A percentile compares a stretch with the other conserved stretches of the same genome.
These are phyloP conservation scores for Leontocebus nigricollis DNA, from an alignment of 2,797 vertebrate species.

Conservation along the genomic window DNA sequence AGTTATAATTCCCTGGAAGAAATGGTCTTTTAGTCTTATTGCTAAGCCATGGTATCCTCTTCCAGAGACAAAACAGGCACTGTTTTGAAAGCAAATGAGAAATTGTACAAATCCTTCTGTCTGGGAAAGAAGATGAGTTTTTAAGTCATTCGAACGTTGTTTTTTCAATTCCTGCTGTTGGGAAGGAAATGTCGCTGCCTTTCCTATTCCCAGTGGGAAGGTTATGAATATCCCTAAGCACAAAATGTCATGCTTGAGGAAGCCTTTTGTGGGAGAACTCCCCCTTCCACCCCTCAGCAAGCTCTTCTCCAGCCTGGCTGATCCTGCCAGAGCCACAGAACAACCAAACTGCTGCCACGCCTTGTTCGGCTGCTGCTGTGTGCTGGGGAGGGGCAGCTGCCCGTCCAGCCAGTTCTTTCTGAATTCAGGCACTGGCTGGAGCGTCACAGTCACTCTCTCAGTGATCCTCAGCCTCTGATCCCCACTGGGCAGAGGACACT, in stretches of 20 bases:
- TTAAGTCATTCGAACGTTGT: neutral
- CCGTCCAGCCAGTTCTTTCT: fast-evolving
- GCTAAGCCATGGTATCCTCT: neutral
- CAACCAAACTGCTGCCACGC: fast-evolving
- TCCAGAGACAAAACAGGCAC: neutral
- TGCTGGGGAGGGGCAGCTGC: neutral
- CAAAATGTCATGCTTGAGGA: fast-evolving
- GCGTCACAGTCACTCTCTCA: fast-evolving
- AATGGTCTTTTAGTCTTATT: neutral
- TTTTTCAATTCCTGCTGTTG: neutral
- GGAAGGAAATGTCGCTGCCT: neutral
- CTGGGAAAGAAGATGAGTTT: neutral
- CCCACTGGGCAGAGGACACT: neutral
- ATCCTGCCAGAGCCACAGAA: neutral
- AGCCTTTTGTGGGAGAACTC: neutral
- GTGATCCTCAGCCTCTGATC: neutral
- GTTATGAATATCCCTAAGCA: neutral
- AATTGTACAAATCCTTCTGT: neutral
- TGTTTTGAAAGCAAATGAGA: conserved; percentile 56
- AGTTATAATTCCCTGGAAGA: neutral
- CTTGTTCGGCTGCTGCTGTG: neutral
- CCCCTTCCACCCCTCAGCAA: neutral
- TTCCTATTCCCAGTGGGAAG: neutral
- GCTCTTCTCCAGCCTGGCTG: neutral
- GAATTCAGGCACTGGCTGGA: neutral